A percentile compares a stretch with the other conserved stretches of the same genome.
These are phyloP conservation scores for Antheraea yamamai DNA, from an alignment of 2,888 invertebrate genomes.

Conservation along the genomic window DNA sequence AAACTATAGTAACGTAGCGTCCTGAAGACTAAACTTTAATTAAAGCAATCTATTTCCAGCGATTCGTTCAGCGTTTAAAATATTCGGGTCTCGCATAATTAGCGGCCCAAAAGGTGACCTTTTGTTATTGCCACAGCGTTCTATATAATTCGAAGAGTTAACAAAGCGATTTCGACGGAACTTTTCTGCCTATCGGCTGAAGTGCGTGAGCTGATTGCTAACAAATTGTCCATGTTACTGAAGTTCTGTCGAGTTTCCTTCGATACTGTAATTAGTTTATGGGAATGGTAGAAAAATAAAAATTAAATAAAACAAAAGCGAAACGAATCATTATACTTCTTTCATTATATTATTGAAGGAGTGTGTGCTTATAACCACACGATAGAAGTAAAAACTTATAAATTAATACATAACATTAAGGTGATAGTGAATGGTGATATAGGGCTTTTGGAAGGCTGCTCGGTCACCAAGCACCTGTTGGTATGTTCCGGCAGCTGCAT, in stretches of 20 bases:
- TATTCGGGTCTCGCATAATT: neutral
- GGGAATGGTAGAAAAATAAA: neutral
- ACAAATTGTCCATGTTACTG: neutral
- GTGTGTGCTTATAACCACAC: no score
- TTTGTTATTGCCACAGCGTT: neutral
- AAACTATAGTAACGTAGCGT: neutral
- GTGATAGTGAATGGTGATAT: no score
- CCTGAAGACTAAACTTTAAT: neutral
- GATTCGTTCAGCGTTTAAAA: neutral
- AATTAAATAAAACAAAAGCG: neutral
- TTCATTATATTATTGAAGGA: no score
- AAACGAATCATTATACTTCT: no score
- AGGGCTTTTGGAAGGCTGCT: no score
- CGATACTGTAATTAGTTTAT: neutral
- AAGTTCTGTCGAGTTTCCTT: neutral
- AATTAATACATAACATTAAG: no score
- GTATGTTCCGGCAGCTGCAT: no score
- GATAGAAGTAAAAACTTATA: no score
- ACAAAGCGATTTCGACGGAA: conserved; percentile 5
- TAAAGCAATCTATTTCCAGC: neutral
- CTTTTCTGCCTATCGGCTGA: neutral
- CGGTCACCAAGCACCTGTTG: no score
- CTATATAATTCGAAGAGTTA: conserved; percentile 3
- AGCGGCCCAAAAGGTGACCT: neutral
- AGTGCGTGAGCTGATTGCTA: neutral